Evolutionary conservation across 1,140 invertebrate genomes (phyloP).

Genomic region (Bilobella aurantiaca): DNA sequence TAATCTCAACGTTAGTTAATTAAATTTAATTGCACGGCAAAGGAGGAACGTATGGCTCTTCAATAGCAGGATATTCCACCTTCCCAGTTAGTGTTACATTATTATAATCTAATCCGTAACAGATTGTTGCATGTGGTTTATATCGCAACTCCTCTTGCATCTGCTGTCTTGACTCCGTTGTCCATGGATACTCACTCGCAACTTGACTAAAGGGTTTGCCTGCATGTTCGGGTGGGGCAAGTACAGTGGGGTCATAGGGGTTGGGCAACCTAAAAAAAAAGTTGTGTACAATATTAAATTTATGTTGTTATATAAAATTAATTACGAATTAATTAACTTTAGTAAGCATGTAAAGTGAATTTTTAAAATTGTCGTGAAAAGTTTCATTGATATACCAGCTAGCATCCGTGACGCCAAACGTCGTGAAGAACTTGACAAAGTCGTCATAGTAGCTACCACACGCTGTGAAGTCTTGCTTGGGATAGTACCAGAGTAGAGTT

Average conservation of each 20-base stretch:
- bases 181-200: constrained; percentile 6
- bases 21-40: neutral
- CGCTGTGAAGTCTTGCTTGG: neutral
- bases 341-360: neutral
- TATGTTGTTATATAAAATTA: neutral
- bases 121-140: neutral
- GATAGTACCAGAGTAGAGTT: constrained; percentile 12
- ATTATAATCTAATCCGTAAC: no score
- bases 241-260: constrained; percentile 5
- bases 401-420: constrained; percentile 3
- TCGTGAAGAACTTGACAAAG: neutral
- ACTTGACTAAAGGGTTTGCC: constrained; percentile 11
- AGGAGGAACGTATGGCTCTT: neutral
- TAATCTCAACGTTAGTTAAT: no score
- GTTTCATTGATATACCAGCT: neutral
- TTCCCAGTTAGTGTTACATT: neutral
- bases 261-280: neutral
- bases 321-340: neutral
- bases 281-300: neutral
- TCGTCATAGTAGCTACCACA: constrained; percentile 1
- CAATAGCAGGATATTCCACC: neutral
- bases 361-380: neutral
- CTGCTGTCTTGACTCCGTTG: neutral
- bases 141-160: constrained; percentile 3
- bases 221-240: neutral